A percentile compares a stretch with the other conserved stretches of the same genome.
phyloP scores from a whole-genome alignment of 1,140 invertebrate species.

The Andricus grossulariae region DNA sequence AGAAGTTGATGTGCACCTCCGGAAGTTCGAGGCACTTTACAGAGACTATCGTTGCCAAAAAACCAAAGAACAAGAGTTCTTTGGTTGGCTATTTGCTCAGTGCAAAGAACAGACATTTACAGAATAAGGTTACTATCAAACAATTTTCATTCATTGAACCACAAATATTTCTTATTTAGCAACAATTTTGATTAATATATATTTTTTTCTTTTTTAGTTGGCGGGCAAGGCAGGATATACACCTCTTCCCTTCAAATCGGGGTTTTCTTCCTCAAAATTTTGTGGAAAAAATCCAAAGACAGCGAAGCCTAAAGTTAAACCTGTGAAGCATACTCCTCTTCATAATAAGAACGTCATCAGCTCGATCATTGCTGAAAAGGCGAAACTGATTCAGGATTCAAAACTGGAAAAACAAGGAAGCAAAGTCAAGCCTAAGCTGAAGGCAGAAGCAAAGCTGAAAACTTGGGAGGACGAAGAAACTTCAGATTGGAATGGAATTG shows the following conservation, averaged over 20 bases:
- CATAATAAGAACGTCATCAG: constrained; percentile 72
- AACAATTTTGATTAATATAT: background rate
- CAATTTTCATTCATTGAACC: background rate
- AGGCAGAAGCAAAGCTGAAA: constrained; percentile 82
- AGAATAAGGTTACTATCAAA: constrained; percentile 73
- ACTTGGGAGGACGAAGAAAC: constrained; percentile 77
- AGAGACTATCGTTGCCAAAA: constrained; percentile 89
- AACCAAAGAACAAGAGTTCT: constrained; percentile 81
- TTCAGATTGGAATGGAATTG: constrained; percentile 47
- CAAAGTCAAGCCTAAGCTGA: constrained; percentile 82
- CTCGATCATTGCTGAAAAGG: constrained; percentile 71
- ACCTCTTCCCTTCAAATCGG: constrained; percentile 63
- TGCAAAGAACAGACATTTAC: constrained; percentile 79
- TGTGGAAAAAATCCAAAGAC: constrained; percentile 59
- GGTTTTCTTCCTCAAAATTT: constrained; percentile 52
- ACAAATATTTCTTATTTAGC: background rate
- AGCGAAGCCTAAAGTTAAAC: constrained; percentile 60
- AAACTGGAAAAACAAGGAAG: constrained; percentile 69
- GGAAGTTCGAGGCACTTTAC: constrained; percentile 78
- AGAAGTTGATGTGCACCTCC: constrained; percentile 82
- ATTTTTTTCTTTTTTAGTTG: constrained; percentile 43
- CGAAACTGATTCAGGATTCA: constrained; percentile 66
- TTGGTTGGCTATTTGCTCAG: constrained; percentile 80
- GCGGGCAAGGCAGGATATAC: constrained; percentile 59
- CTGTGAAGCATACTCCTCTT: constrained; percentile 67